Evolutionary conservation across 2,113 vertebrate genomes (phyloP).

Genomic region (Lophotis ruficrista): DNA sequence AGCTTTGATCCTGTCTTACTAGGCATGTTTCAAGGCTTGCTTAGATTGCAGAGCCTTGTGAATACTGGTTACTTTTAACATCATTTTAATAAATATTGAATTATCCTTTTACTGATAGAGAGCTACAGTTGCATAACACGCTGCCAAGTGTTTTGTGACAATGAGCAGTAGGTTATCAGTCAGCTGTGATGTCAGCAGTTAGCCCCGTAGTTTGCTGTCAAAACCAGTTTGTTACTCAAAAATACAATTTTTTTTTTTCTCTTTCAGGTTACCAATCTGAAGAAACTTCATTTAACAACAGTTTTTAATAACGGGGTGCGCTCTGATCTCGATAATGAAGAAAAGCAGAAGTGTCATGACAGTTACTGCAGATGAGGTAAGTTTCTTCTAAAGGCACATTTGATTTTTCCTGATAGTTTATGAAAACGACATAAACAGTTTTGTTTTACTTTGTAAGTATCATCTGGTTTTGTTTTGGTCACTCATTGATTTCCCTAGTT

Average conservation of each 20-base stretch:
- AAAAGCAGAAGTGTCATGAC: slow-evolving; percentile 91
- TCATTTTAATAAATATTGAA: background rate
- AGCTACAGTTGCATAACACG: background rate
- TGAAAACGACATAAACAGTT: background rate
- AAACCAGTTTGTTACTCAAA: background rate
- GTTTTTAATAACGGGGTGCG: background rate
- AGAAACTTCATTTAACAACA: background rate
- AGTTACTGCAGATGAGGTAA: slow-evolving; percentile 85
- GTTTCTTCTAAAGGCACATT: background rate
- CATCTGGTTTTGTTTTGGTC: background rate
- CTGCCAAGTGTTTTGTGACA: background rate
- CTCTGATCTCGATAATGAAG: slow-evolving; percentile 80
- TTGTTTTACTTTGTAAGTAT: background rate
- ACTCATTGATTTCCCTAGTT: background rate
- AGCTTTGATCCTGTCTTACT: background rate
- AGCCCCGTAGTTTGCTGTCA: background rate
- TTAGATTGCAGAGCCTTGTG: background rate
- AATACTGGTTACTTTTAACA: background rate
- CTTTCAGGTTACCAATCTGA: slow-evolving; percentile 35
- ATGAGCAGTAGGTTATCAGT: background rate
- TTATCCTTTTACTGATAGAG: background rate
- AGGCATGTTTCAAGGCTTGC: background rate
- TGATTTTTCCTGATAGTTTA: background rate
- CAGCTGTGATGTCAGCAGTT: background rate
- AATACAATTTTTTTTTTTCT: background rate